Base-by-base conservation (phyloP, 1,140 invertebrate species). In the Plutomurus gul region DNA sequence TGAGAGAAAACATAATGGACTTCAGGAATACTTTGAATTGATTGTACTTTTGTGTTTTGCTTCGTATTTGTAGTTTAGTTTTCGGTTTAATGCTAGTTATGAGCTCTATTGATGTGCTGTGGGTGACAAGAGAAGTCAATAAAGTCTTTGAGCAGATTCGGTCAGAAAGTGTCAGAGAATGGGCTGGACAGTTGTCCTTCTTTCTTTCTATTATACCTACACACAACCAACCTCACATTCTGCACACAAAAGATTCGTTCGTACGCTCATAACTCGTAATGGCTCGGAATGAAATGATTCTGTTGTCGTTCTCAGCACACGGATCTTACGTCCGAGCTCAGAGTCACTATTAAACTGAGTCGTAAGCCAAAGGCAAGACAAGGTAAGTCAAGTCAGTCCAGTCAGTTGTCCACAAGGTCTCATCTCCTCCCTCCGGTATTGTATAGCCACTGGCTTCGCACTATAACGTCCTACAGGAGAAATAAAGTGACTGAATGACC, bases 221-320 rank as follows among this genome's bases (percentile, higher is more conserved):
- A n/a, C n/a, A n/a, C n/a, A n/a, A n/a, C n/a, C n/a, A n/a, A n/a
- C n/a, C n/a, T n/a, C n/a, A 7, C 46, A 49, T 49, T 65, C 56
- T 33, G 11, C 11, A 49, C 46, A 65, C 56, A 65, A 65, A 65
- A 65, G 56, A 65, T 33, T 65, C 56, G 56, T n/a, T 65, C 56
- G 56, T 65, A 65, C 56, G 56, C 56, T 65, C 56, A 33, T 65
- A 65, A 65, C 56, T 72, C 25, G 70, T 72, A 72, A 72, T 72
- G 70, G 70, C 40, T 72, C 70, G 39, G 39, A 72, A 72, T 72
- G 70, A 72, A 72, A 46, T 72, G 36, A 72, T 72, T 39, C 8
- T 72, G 37, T 56, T 43, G 49, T 72, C 37, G 20, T 27, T 72
- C 30, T 72, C 70, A 40, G 25, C 70, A 72, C 11, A 56, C 18